Percentiles rank a stretch among this genome's conserved stretches.
These are phyloP conservation scores for Ptilodon capucinus DNA, from an alignment of 2,888 invertebrate genomes.

Conservation along the genomic window DNA sequence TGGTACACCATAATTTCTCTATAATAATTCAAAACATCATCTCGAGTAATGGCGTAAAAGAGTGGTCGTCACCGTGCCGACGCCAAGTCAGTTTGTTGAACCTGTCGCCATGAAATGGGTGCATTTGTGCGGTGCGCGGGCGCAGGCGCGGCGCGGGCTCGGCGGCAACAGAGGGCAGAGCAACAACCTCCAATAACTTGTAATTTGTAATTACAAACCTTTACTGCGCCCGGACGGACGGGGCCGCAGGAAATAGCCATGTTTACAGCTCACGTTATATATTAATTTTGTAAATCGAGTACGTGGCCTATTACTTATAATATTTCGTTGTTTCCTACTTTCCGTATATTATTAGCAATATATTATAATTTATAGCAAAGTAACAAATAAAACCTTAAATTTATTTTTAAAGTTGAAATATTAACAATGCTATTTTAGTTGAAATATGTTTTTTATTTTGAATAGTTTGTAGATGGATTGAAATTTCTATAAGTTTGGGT, in stretches of 20 bases:
- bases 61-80: conserved; percentile 56
- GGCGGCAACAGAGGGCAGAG: conserved; percentile 53
- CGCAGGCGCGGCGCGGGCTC: conserved; percentile 44
- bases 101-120: conserved; percentile 71
- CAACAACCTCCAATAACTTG: conserved; percentile 80
- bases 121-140: conserved; percentile 60
- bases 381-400: too few relatives aligned
- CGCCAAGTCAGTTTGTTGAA: conserved; percentile 74
- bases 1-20: conserved; percentile 51
- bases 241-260: conserved; percentile 68
- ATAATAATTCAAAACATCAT: conserved; percentile 67
- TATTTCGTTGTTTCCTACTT: conserved; percentile 3
- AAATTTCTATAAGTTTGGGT: too few relatives aligned
- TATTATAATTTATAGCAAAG: too few relatives aligned
- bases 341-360: background rate
- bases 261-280: conserved; percentile 62
- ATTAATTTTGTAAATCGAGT: conserved; percentile 59
- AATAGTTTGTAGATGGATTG: too few relatives aligned
- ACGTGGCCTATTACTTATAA: conserved; percentile 33
- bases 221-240: conserved; percentile 68
- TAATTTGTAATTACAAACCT: conserved; percentile 79
- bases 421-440: too few relatives aligned
- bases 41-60: conserved; percentile 67
- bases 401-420: too few relatives aligned
- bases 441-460: too few relatives aligned